phyloP scores from a whole-genome alignment of 1,140 invertebrate genomes.

The Riptortus pedestris region DNA sequence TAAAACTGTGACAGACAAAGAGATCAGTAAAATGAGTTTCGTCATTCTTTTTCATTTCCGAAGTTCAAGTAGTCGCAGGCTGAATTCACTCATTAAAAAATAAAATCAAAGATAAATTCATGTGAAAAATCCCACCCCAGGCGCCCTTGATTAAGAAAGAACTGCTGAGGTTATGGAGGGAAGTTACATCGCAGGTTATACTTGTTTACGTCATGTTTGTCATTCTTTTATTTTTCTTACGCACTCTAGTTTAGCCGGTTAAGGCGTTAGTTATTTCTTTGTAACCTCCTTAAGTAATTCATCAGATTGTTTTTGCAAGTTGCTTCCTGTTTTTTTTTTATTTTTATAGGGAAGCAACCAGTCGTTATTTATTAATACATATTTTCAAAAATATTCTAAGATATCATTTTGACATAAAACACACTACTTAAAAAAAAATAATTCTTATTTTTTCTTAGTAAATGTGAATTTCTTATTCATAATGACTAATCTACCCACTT shows the following conservation, averaged over 20 bases:
- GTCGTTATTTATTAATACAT: too few species aligned
- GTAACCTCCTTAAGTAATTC: too few species aligned
- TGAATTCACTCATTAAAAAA: not conserved
- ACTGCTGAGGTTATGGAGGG: too few species aligned
- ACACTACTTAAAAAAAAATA: not conserved
- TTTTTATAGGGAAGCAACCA: not conserved
- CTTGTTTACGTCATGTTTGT: not conserved
- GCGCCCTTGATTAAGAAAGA: conserved; percentile 1
- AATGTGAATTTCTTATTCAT: not conserved
- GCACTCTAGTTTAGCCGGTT: too few species aligned
- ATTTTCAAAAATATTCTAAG: too few species aligned
- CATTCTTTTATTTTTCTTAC: conserved; percentile 1
- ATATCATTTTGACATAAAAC: not conserved
- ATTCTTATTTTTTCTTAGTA: not conserved
- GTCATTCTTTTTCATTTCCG: conserved; percentile 9
- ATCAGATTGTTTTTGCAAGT: not conserved
- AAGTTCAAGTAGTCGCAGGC: not conserved
- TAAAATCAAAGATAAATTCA: not conserved
- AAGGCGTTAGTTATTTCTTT: too few species aligned
- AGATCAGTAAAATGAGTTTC: not conserved
- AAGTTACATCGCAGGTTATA: not conserved
- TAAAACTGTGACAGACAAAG: not conserved
- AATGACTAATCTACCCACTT: conserved; percentile 15
- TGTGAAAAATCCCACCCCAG: not conserved
- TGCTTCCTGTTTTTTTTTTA: not conserved